These are phyloP conservation scores for Pandion haliaetus DNA, from an alignment of 2,113 vertebrate species.

Conservation along the genomic window DNA sequence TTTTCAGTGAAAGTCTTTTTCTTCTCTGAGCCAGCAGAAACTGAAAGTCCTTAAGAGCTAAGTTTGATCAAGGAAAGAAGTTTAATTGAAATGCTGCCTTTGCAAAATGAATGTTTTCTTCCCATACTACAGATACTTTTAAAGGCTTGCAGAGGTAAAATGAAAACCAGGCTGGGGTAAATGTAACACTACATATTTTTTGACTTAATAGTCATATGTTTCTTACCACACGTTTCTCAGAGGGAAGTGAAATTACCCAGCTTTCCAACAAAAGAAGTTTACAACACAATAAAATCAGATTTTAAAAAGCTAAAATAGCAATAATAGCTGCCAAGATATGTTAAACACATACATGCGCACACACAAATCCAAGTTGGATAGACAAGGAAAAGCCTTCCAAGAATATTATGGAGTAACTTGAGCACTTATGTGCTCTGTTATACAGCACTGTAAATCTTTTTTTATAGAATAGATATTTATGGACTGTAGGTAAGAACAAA, in stretches of 20 bases:
- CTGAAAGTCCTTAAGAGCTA: background rate
- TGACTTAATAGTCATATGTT: background rate
- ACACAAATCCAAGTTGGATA: background rate
- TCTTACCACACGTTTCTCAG: background rate
- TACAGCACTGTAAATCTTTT: background rate
- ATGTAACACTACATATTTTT: background rate
- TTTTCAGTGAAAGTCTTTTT: background rate
- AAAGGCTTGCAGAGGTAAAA: constrained; percentile 8
- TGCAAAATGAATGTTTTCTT: background rate
- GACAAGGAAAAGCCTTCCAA: background rate
- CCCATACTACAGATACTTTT: background rate
- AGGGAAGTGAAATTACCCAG: background rate
- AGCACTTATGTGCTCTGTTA: background rate
- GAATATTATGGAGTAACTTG: background rate
- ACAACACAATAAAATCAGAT: background rate
- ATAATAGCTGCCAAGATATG: background rate
- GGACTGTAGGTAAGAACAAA: background rate
- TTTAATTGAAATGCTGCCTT: constrained; percentile 13
- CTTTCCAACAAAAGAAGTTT: background rate
- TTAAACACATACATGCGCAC: background rate
- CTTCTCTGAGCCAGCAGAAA: background rate
- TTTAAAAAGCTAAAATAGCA: background rate
- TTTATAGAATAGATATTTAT: background rate
- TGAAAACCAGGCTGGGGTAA: constrained; percentile 11
- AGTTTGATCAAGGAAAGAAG: background rate